Percentiles rank a stretch among this genome's conserved stretches.
These are phyloP conservation scores for Hafferia zeledoni DNA, from an alignment of 2,797 vertebrate species.

Conservation along the genomic window DNA sequence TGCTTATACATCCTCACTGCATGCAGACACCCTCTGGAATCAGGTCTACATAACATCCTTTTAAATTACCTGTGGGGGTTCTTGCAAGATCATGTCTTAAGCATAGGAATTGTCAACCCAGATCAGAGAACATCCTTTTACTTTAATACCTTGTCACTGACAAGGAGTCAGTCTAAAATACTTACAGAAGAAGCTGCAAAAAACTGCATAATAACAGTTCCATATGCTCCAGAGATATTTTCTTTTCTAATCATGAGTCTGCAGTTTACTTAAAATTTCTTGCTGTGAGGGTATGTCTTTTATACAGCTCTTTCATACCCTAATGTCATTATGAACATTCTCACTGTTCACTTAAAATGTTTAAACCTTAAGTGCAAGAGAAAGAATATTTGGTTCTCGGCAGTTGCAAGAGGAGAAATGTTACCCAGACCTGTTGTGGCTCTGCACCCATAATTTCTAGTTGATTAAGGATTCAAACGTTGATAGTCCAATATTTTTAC, in stretches of 20 bases:
- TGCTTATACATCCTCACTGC: slow-evolving; percentile 2
- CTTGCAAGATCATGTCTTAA: background rate
- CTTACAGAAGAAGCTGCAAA: background rate
- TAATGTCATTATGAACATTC: background rate
- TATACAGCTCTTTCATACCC: background rate
- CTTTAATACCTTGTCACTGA: slow-evolving; percentile 3
- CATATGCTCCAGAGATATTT: background rate
- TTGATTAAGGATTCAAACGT: background rate
- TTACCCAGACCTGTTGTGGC: background rate
- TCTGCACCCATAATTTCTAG: background rate
- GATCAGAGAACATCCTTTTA: slow-evolving; percentile 37
- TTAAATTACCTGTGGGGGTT: slow-evolving; percentile 10
- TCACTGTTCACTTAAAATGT: background rate
- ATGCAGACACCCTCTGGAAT: slow-evolving; percentile 1
- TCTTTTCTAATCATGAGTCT: background rate
- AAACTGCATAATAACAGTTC: background rate
- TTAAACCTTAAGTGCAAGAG: background rate
- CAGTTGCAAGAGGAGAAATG: background rate
- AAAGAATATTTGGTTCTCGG: background rate
- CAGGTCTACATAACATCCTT: background rate
- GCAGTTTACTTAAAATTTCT: background rate
- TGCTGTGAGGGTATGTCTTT: background rate
- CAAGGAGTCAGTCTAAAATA: background rate
- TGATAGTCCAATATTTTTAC: background rate
- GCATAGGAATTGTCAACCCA: background rate